phyloP scores from a whole-genome alignment of 1,140 invertebrate species.

The Dysdera silvatica region DNA sequence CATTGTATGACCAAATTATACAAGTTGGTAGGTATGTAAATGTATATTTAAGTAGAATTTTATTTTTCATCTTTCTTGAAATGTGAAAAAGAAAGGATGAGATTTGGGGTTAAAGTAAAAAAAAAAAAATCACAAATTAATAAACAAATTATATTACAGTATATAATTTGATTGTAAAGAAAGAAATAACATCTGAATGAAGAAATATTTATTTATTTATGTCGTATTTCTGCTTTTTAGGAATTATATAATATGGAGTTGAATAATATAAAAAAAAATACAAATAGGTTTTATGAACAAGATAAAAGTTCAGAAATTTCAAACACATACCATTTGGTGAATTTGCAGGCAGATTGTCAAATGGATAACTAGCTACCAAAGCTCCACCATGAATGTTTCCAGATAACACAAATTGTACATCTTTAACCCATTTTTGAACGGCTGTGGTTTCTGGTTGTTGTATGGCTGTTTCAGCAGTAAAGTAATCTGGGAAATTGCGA shows the following conservation, averaged over 20 bases:
- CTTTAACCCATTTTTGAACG: constrained; percentile 43
- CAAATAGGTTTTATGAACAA: no score
- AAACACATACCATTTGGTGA: constrained; percentile 9
- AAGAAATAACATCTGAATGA: not conserved
- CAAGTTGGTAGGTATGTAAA: no score
- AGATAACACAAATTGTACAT: constrained; percentile 49
- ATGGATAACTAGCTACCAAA: constrained; percentile 52
- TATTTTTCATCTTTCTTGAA: no score
- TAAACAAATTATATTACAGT: no score
- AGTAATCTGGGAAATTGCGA: constrained; percentile 47
- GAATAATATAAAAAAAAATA: not conserved
- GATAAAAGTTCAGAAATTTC: no score
- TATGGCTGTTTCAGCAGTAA: constrained; percentile 23
- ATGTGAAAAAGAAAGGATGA: no score
- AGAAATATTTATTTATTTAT: not conserved
- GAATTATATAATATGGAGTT: not conserved
- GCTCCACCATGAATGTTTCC: constrained; percentile 53
- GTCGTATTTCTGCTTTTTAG: not conserved
- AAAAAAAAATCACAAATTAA: no score
- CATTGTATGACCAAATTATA: no score
- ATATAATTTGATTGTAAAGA: no score
- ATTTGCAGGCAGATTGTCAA: constrained; percentile 39
- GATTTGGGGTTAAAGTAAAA: no score
- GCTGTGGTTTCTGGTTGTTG: constrained; percentile 45
- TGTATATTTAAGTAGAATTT: no score